A percentile compares a stretch with the other conserved stretches of the same genome.
phyloP scores from a whole-genome alignment of 2,113 vertebrate species.

The Pycnonotus jocosus region DNA sequence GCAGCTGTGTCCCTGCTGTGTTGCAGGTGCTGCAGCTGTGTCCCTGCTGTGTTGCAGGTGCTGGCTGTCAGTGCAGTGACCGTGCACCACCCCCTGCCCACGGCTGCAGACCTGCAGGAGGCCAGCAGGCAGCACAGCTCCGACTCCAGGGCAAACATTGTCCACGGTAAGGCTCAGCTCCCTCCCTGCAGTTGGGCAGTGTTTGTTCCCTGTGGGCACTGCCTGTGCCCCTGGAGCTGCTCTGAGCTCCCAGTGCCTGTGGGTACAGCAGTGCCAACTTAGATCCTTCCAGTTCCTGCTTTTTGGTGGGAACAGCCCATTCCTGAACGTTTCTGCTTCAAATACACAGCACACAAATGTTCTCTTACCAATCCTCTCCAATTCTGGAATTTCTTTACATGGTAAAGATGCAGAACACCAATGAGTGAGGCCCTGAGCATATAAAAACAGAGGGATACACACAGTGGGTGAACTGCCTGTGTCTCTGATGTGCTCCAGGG shows the following conservation, averaged over 20 bases:
- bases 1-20: too few species aligned
- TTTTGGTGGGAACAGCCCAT: not conserved
- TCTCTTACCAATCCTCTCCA: too few species aligned
- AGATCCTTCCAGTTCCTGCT: rapidly evolving
- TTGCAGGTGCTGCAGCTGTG: too few species aligned
- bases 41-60: constrained; percentile 70
- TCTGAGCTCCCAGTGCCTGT: rapidly evolving
- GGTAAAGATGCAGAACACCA: not conserved
- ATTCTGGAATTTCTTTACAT: rapidly evolving
- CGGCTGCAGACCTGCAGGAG: constrained; percentile 79
- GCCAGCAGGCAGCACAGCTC: constrained; percentile 72
- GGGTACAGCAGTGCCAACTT: rapidly evolving
- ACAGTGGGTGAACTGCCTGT: not conserved
- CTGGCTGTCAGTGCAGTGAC: constrained; percentile 75
- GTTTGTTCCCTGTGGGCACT: not conserved
- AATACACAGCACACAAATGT: not conserved
- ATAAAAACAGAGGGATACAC: not conserved
- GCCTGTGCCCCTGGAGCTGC: rapidly evolving
- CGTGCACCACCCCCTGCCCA: constrained; percentile 70
- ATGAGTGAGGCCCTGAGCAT: not conserved
- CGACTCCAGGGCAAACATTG: constrained; percentile 86
- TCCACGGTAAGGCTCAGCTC: constrained; percentile 80
- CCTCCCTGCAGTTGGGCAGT: too few species aligned
- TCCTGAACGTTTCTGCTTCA: not conserved
- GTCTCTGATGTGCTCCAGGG: not conserved